Percentiles rank a stretch among this genome's conserved stretches.
These are phyloP conservation scores for Drosophila diplacantha DNA, from an alignment of 2,888 invertebrate genomes.

Conservation along the genomic window DNA sequence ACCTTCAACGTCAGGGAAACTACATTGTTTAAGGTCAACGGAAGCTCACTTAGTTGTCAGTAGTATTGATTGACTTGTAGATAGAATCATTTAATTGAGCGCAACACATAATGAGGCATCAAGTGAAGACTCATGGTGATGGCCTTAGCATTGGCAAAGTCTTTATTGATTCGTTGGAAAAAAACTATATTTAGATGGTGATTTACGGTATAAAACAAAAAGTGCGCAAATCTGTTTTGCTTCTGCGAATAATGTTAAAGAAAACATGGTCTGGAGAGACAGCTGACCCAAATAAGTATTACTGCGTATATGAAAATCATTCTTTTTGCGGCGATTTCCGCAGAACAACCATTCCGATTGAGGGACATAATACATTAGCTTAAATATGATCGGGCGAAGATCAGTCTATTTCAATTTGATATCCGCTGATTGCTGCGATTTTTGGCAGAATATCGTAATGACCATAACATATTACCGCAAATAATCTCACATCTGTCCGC, in stretches of 20 bases:
- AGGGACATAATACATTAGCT: conserved; percentile 17
- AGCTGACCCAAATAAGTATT: neutral
- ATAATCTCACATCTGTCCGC: conserved; percentile 32
- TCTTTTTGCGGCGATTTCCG: neutral
- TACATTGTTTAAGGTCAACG: neutral
- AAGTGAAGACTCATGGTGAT: neutral
- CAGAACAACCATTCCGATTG: neutral
- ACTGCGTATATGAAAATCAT: neutral
- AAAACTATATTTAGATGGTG: neutral
- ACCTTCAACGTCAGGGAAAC: neutral
- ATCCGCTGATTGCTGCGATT: conserved; percentile 3
- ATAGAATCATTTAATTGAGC: conserved; percentile 4
- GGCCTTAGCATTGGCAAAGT: conserved; percentile 7
- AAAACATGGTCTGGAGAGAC: conserved; percentile 2
- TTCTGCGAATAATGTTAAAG: neutral
- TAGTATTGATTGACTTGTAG: neutral
- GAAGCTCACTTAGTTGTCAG: conserved; percentile 5
- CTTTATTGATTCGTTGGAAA: neutral
- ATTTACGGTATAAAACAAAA: neutral
- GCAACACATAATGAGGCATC: neutral
- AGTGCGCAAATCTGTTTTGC: neutral
- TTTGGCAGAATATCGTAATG: conserved; percentile 10
- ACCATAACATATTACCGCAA: conserved; percentile 36
- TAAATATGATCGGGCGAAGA: neutral
- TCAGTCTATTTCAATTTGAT: conserved; percentile 7